phyloP scores from a whole-genome alignment of 2,113 vertebrate genomes.

The Heloderma charlesbogerti region DNA sequence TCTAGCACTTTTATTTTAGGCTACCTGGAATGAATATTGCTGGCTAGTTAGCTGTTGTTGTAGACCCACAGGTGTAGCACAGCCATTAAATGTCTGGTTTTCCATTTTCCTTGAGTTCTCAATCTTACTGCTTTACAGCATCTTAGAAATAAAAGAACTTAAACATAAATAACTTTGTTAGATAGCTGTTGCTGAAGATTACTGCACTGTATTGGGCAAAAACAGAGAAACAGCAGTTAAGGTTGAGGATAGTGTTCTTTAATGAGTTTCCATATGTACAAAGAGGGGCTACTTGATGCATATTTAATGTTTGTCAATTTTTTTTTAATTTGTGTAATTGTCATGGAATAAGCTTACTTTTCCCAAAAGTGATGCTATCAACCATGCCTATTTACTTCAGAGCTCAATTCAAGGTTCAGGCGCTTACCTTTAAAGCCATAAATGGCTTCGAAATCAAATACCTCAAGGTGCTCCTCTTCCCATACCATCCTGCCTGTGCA shows the following conservation, averaged over 20 bases:
- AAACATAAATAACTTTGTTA: neutral
- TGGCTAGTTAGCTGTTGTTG: neutral
- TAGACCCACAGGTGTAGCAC: fast-evolving
- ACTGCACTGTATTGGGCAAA: fast-evolving
- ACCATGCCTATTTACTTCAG: neutral
- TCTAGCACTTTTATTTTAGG: neutral
- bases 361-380: neutral
- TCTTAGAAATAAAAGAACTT: neutral
- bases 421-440: too few species aligned
- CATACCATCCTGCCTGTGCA: too few species aligned
- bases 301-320: neutral
- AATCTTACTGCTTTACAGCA: neutral
- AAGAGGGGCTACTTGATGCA: neutral
- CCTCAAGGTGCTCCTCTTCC: too few species aligned
- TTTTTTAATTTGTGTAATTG: neutral
- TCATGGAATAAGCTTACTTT: neutral
- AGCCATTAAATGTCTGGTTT: neutral
- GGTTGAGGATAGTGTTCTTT: neutral
- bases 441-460: too few species aligned
- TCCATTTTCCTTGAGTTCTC: neutral
- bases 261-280: fast-evolving
- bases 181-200: neutral
- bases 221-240: neutral
- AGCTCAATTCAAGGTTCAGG: too few species aligned
- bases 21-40: neutral